Evolutionary conservation across 2,113 vertebrate genomes (phyloP).

Genomic region (Zosterops borbonicus): DNA sequence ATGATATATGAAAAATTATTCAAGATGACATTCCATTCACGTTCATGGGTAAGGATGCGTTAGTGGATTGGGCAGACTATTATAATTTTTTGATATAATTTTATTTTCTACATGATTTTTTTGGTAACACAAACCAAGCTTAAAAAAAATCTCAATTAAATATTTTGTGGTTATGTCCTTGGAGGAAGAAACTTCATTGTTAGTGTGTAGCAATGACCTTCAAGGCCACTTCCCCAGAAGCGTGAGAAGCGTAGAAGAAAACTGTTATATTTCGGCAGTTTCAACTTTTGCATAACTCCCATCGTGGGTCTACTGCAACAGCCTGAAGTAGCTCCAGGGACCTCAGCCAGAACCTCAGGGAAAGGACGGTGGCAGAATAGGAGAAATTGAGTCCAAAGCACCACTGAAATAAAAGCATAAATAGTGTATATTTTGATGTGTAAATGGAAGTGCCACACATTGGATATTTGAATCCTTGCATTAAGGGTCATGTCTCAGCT

Average conservation of each 20-base stretch:
- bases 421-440: fast-evolving
- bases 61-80: neutral
- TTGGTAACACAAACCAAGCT: neutral
- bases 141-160: neutral
- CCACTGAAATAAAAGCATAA: neutral
- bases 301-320: neutral
- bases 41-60: neutral
- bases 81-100: neutral
- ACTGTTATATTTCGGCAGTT: neutral
- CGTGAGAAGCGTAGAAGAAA: neutral
- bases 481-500: neutral
- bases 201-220: neutral
- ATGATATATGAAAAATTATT: neutral
- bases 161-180: neutral
- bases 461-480: neutral
- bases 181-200: neutral
- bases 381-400: neutral
- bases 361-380: neutral
- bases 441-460: neutral
- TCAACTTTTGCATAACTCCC: neutral
- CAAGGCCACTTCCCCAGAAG: neutral
- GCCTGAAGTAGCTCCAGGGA: neutral
- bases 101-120: neutral
- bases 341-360: neutral
- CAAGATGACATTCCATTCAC: neutral